phyloP scores from a whole-genome alignment of 2,888 invertebrate species.

The Volucella bombylans region DNA sequence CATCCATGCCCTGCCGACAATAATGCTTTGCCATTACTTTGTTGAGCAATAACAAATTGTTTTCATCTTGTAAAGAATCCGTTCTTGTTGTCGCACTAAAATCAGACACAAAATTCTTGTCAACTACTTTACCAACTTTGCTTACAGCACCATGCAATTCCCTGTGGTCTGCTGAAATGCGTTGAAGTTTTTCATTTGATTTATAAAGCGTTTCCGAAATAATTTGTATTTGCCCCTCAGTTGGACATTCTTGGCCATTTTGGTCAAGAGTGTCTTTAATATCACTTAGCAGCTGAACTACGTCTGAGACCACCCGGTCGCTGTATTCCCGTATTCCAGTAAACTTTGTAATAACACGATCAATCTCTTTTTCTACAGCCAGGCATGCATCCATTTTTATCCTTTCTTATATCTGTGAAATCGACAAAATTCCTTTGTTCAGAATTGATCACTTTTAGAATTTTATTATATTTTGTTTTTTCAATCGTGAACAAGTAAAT shows the following conservation, averaged over 20 bases:
- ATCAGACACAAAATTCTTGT: slow-evolving; percentile 96
- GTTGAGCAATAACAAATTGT: slow-evolving; percentile 88
- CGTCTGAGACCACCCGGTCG: slow-evolving; percentile 79
- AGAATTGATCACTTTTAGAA: no score
- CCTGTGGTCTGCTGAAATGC: slow-evolving; percentile 93
- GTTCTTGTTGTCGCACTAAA: slow-evolving; percentile 93
- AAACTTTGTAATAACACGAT: slow-evolving; percentile 81
- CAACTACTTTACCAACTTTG: slow-evolving; percentile 97
- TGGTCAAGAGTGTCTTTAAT: slow-evolving; percentile 78
- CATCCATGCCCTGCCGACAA: slow-evolving; percentile 95
- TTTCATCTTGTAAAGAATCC: slow-evolving; percentile 88
- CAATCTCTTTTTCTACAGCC: slow-evolving; percentile 82
- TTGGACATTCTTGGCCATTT: slow-evolving; percentile 84
- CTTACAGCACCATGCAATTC: slow-evolving; percentile 90
- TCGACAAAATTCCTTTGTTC: no score
- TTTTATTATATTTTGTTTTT: no score
- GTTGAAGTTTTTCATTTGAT: slow-evolving; percentile 91
- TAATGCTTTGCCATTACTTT: slow-evolving; percentile 97
- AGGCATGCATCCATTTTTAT: slow-evolving; percentile 81
- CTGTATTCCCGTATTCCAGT: slow-evolving; percentile 81
- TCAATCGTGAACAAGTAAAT: no score
- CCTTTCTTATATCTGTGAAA: slow-evolving; percentile 9
- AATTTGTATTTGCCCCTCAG: slow-evolving; percentile 87
- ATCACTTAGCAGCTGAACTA: slow-evolving; percentile 79
- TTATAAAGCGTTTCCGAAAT: slow-evolving; percentile 89